Conservation (phyloP, 2,113 vertebrate species). For the Fulica atra region DNA sequence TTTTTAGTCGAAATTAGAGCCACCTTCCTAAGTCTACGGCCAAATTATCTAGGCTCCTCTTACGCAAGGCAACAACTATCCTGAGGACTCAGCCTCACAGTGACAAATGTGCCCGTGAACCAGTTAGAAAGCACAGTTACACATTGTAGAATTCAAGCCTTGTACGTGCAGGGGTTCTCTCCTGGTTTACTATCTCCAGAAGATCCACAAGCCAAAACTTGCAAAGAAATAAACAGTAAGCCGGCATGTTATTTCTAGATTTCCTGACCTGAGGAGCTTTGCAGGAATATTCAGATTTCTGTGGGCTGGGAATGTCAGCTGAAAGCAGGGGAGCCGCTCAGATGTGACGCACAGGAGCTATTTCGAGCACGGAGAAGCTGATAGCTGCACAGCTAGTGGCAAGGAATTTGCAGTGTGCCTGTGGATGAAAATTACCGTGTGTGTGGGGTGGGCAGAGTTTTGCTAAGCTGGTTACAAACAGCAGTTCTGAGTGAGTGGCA, state of each 20-base stretch:
- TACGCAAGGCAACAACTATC: not conserved
- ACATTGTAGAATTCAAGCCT: accelerated
- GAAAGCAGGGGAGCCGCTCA: not conserved
- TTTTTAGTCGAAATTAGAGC: constrained; percentile 47
- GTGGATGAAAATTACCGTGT: not conserved
- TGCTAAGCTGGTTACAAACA: not conserved
- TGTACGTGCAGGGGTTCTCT: not conserved
- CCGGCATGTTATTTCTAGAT: not conserved
- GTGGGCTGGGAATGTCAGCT: constrained; percentile 21
- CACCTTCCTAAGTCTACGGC: not conserved
- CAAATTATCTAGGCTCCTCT: not conserved
- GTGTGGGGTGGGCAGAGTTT: not conserved
- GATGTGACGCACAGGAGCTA: not conserved
- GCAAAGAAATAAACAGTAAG: not conserved
- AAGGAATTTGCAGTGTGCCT: not conserved
- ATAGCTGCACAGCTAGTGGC: not conserved
- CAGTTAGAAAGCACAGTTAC: not conserved
- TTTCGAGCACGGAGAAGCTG: constrained; percentile 3
- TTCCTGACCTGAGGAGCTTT: not conserved
- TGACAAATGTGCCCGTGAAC: not conserved
- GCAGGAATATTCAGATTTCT: not conserved
- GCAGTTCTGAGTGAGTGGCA: not conserved
- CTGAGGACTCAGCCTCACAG: not conserved
- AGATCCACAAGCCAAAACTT: not conserved
- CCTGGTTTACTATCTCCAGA: not conserved